Percentiles rank a stretch among this genome's conserved stretches.
These are phyloP conservation scores for Pseudanteris insignis DNA, from an alignment of 2,888 invertebrate genomes.

Conservation along the genomic window DNA sequence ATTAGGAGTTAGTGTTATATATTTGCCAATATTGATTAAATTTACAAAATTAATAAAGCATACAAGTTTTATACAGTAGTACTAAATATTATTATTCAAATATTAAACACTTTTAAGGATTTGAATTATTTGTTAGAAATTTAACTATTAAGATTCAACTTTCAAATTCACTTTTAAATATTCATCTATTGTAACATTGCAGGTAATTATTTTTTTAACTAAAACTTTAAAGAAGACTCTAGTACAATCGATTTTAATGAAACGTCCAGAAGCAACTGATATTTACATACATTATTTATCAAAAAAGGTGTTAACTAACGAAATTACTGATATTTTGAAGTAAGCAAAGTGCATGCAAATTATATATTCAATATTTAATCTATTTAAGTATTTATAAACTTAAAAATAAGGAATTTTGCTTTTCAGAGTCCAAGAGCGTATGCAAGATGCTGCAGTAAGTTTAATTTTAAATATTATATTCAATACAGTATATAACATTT, in stretches of 20 bases:
- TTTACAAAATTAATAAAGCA: slow-evolving; percentile 5
- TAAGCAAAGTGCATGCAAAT: slow-evolving; percentile 58
- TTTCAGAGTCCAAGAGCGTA: slow-evolving; percentile 74
- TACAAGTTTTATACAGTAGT: no score
- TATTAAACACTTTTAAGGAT: no score
- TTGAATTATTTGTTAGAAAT: no score
- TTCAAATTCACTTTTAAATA: no score
- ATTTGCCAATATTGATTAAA: neutral
- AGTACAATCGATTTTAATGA: slow-evolving; percentile 75
- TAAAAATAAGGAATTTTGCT: no score
- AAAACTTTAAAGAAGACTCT: slow-evolving; percentile 77
- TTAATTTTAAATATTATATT: no score
- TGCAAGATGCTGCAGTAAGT: slow-evolving; percentile 75
- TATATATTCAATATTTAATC: no score
- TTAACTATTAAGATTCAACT: no score
- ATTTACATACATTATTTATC: slow-evolving; percentile 81
- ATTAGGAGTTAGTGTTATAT: slow-evolving; percentile 68
- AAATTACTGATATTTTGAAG: slow-evolving; percentile 79
- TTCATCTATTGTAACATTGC: no score
- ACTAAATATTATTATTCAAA: no score
- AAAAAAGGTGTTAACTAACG: slow-evolving; percentile 73
- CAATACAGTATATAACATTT: slow-evolving; percentile 42
- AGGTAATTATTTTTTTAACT: slow-evolving; percentile 80
- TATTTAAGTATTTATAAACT: no score
- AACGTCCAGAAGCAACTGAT: slow-evolving; percentile 76